Conservation (phyloP, 1,140 invertebrate genomes). For the Ladona fulva region DNA sequence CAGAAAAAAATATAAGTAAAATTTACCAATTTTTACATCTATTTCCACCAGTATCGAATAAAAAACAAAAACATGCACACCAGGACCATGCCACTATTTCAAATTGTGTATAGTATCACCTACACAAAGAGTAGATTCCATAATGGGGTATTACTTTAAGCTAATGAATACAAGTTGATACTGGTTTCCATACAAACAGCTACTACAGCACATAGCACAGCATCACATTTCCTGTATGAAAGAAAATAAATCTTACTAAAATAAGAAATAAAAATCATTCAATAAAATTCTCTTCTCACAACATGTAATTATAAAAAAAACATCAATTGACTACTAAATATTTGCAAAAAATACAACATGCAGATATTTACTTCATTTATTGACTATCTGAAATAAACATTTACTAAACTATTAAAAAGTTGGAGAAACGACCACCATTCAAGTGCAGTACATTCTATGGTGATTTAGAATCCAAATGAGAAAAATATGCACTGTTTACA, state of each 20-base stretch:
- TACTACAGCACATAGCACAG: background rate
- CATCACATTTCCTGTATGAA: conserved; percentile 9
- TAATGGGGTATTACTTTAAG: background rate
- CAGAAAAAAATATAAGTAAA: background rate
- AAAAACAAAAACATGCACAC: background rate
- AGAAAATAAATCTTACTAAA: background rate
- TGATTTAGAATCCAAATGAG: no score
- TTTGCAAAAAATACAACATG: background rate
- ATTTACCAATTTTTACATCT: background rate
- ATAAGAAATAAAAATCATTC: background rate
- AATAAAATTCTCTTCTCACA: background rate
- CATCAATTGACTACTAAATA: background rate
- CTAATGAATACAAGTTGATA: background rate
- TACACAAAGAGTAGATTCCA: conserved; percentile 3
- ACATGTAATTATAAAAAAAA: conserved; percentile 11
- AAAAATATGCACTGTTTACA: no score
- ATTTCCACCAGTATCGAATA: background rate
- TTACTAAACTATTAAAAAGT: conserved; percentile 18
- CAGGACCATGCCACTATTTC: background rate
- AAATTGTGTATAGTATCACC: background rate
- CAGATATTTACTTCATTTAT: background rate
- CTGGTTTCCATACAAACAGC: conserved; percentile 8
- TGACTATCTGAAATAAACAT: conserved; percentile 12
- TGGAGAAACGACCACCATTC: conserved; percentile 19
- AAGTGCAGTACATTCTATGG: background rate